A percentile compares a stretch with the other conserved stretches of the same genome.
These are phyloP conservation scores for Podargus strigoides DNA, from an alignment of 2,797 vertebrate species.

Conservation along the genomic window DNA sequence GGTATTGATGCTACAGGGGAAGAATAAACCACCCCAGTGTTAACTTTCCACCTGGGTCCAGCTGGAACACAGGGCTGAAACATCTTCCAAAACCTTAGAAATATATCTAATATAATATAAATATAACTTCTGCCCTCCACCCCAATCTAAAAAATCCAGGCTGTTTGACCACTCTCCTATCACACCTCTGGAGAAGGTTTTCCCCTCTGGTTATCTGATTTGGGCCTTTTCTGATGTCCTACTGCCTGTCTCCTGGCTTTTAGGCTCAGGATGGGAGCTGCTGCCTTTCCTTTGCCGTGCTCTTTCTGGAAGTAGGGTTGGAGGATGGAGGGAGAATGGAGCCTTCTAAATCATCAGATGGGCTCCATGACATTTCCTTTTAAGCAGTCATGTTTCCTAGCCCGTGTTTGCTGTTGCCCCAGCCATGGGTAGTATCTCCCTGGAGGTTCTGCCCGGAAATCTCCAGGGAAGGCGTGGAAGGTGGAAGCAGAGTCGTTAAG, in stretches of 20 bases:
- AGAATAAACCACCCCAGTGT: background rate
- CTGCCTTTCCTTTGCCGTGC: background rate
- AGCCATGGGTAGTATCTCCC: background rate
- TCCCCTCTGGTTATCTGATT: background rate
- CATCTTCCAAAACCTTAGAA: background rate
- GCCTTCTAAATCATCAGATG: background rate
- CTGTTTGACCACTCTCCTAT: rapidly evolving
- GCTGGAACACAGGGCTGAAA: background rate
- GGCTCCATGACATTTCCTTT: background rate
- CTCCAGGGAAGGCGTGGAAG: background rate
- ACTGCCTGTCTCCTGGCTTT: background rate
- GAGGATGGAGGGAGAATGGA: background rate
- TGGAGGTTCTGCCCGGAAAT: background rate
- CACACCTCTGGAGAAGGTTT: background rate
- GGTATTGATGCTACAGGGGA: background rate
- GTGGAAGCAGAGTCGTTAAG: background rate
- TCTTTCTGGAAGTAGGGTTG: background rate
- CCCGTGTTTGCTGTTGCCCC: background rate
- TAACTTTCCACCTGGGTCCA: background rate
- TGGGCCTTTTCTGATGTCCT: background rate
- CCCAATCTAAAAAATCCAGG: rapidly evolving
- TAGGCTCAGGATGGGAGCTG: background rate
- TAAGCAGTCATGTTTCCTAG: background rate
- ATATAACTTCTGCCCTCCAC: background rate
- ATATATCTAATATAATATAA: too few relatives aligned